These are phyloP conservation scores for Sus scrofa DNA, from an alignment of 2,113 vertebrate species.

Conservation along the genomic window T2T-Sscrofa CM000823.6:63112001-63112500, in stretches of 20 bases:
- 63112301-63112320: not conserved
- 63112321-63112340: not conserved
- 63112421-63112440: not conserved
- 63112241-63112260: not conserved
- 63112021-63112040: too few relatives aligned
- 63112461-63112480: not conserved
- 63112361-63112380: too few relatives aligned
- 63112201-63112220: not conserved
- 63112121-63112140: not conserved
- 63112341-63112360: too few relatives aligned
- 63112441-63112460: not conserved
- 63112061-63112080: not conserved
- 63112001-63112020: not conserved
- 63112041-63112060: not conserved
- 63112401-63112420: too few relatives aligned
- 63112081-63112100: not conserved
- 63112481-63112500: rapidly evolving
- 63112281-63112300: not conserved
- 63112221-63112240: not conserved
- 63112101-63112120: not conserved
- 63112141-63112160: not conserved
- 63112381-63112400: not conserved
- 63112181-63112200: not conserved
- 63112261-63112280: not conserved
- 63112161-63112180: not conserved